Evolutionary conservation across 2,888 invertebrate species (phyloP), one percentile per base, ranked within the genome.

Genomic region (Chrysomela aeneicollis): DNA sequence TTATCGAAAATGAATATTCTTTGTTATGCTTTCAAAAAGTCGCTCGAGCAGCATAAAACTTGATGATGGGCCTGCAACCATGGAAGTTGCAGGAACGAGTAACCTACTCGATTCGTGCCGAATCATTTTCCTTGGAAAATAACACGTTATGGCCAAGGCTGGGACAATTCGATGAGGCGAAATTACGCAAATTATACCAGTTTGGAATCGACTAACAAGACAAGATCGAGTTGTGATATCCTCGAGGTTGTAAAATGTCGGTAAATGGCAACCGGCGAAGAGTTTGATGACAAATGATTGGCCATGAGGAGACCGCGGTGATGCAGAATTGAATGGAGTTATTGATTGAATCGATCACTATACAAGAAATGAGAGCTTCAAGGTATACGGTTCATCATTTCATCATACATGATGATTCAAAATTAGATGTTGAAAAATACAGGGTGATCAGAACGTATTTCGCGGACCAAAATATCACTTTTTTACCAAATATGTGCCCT

Each of bases 81-180:
- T 22, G 15, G 21, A 12, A 6, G 22, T 55, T 42, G 42, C 42
- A 15, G 42, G 21, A 19, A 55, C 37, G 55, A 55, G 10, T 55
- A 42, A 55, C 21, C 42, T n/a, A 9, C 22, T 55, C 37, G 18
- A 55, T 55, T 55, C 42, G 21, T 17, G 35, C 55, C 19, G 9
- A 55, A 55, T 42, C 55, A 19, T 42, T 55, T 55, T 55, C 55
- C 21, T 55, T 22, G 37, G 55, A 22, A 55, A 55, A 55, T 55
- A 42, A 55, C 55, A 55, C 42, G 53, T 55, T 15, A 2, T 15
- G 42, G 12, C 55, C 55, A 35, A 42, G 55, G 17, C 12, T 55
- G 15, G 19, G 42, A 21, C 49, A 12, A 54, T 35, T 35, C 15
- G n/a, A 54, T 18, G 54, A 54, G 19, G 19, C 18, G 42, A 42